Evolutionary conservation across 2,888 invertebrate genomes (phyloP).

Genomic region (Pachymerium ferrugineum): DNA sequence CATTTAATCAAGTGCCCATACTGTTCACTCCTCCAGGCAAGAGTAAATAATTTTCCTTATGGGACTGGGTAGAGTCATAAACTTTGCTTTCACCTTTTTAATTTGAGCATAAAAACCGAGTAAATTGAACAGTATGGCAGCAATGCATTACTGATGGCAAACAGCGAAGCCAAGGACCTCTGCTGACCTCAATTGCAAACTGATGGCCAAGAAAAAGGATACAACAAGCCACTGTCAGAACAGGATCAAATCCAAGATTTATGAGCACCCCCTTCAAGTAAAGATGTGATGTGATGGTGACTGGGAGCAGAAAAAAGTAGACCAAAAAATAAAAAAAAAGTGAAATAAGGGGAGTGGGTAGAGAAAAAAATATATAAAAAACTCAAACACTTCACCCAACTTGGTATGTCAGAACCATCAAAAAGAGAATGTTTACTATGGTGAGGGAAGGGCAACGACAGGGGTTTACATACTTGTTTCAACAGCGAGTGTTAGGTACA

Average conservation of each 20-base stretch:
- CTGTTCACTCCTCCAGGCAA: neutral
- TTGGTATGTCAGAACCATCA: slow-evolving; percentile 10
- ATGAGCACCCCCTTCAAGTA: slow-evolving; percentile 10
- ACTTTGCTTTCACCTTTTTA: slow-evolving; percentile 21
- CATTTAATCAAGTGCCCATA: neutral
- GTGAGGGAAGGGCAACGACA: slow-evolving; percentile 6
- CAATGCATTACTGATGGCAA: slow-evolving; percentile 15
- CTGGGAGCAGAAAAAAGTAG: neutral
- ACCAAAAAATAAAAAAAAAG: neutral
- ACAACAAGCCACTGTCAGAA: slow-evolving; percentile 9
- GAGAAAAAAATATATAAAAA: neutral
- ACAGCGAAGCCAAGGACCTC: slow-evolving; percentile 18
- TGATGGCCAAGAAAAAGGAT: slow-evolving; percentile 18
- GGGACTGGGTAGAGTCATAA: slow-evolving; percentile 7
- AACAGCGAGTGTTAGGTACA: neutral
- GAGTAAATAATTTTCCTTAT: slow-evolving; percentile 1
- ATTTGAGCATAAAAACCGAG: slow-evolving; percentile 18
- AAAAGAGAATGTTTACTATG: slow-evolving; percentile 16
- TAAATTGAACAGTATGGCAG: slow-evolving; percentile 21
- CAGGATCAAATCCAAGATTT: slow-evolving; percentile 18
- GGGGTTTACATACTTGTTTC: slow-evolving; percentile 18
- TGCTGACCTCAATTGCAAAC: slow-evolving; percentile 10
- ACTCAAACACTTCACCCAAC: neutral
- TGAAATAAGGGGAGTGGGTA: too few species aligned
- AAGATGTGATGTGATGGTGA: slow-evolving; percentile 15